Conservation (phyloP, 2,113 vertebrate species). For the Andinoacara biseriatus region DNA sequence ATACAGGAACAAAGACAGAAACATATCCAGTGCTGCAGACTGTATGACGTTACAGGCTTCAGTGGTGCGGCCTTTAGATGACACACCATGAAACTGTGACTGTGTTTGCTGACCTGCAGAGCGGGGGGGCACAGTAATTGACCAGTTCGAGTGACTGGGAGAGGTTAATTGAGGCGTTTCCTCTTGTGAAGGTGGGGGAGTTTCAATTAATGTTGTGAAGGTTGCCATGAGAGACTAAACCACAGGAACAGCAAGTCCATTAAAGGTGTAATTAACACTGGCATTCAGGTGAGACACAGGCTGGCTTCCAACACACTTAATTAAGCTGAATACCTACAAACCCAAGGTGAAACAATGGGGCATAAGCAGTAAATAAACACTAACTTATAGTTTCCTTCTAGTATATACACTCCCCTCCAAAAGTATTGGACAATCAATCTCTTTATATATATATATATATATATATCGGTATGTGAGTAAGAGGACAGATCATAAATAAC, state of each 20-base stretch:
- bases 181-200: constrained; percentile 60
- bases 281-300: constrained; percentile 52
- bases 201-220: constrained; percentile 76
- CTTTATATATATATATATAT: background rate
- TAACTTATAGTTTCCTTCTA: background rate
- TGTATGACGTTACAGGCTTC: background rate
- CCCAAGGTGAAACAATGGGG: constrained; percentile 28
- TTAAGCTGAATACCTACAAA: constrained; percentile 24
- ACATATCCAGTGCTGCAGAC: background rate
- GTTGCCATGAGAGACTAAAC: constrained; percentile 64
- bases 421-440: too few species aligned
- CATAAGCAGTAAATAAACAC: background rate
- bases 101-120: constrained; percentile 59
- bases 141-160: constrained; percentile 56
- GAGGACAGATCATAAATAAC: too few species aligned
- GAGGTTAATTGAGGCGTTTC: constrained; percentile 75
- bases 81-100: constrained; percentile 27
- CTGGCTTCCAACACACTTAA: constrained; percentile 49
- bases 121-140: constrained; percentile 54
- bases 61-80: constrained; percentile 35
- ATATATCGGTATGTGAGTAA: too few species aligned
- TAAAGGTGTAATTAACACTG: constrained; percentile 71
- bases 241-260: constrained; percentile 66
- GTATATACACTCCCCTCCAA: too few species aligned
- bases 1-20: background rate